Evolutionary conservation across 2,797 vertebrate genomes (phyloP).

Genomic region (Aratinga solstitialis): DNA sequence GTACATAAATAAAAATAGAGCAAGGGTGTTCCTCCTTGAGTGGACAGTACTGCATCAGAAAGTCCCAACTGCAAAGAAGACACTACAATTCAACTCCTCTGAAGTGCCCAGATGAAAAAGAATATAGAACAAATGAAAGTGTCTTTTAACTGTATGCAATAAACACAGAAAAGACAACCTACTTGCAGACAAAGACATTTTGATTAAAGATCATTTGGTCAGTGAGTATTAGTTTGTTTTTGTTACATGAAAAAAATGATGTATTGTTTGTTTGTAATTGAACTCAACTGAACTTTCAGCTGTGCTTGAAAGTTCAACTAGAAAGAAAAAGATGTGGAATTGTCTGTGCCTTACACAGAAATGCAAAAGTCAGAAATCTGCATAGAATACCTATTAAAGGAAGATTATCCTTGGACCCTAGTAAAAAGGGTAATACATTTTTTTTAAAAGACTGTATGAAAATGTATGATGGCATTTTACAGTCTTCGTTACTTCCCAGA

Average conservation of each 20-base stretch:
- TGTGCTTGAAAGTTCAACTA: background rate
- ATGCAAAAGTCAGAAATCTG: background rate
- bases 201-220: background rate
- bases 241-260: background rate
- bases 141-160: background rate
- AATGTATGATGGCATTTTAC: background rate
- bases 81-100: background rate
- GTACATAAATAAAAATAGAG: too few species aligned
- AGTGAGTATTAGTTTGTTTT: background rate
- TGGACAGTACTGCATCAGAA: background rate
- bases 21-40: background rate
- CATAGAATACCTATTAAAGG: background rate
- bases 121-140: background rate
- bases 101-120: background rate
- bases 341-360: background rate
- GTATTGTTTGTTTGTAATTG: background rate
- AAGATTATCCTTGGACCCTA: background rate
- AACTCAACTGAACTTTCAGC: background rate
- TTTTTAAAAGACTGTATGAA: background rate
- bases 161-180: background rate
- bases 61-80: background rate
- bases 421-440: background rate
- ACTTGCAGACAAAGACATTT: background rate
- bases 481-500: slow-evolving; percentile 4
- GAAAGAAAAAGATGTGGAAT: background rate